Percentiles rank a stretch among this genome's conserved stretches.
Evolutionary conservation across 1,140 invertebrate species (phyloP).

Genomic region (Aphelinus certus): DNA sequence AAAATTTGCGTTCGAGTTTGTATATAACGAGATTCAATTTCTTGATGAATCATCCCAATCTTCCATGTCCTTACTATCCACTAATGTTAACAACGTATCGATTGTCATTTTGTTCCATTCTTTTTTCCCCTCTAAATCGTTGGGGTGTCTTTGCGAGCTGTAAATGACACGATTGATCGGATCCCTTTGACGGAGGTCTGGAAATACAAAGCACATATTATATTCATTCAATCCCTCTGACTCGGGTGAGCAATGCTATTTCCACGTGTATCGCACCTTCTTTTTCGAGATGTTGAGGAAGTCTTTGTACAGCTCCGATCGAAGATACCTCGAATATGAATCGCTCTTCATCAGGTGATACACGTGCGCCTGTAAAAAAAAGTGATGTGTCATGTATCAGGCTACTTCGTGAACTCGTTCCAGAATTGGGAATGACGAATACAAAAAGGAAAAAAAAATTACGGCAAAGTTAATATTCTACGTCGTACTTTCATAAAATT

Average conservation of each 20-base stretch:
- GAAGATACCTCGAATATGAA: slow-evolving; percentile 95
- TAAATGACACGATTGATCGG: slow-evolving; percentile 85
- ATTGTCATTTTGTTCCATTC: background rate
- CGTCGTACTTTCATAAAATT: background rate
- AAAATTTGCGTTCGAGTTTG: background rate
- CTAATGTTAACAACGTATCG: too few relatives aligned
- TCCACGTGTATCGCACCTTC: slow-evolving; percentile 73
- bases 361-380: slow-evolving; percentile 85
- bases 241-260: background rate
- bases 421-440: too few relatives aligned
- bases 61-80: too few relatives aligned
- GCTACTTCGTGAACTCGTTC: too few relatives aligned
- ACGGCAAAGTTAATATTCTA: background rate
- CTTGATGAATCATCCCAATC: slow-evolving; percentile 4
- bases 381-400: background rate
- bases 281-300: slow-evolving; percentile 95
- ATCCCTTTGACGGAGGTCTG: slow-evolving; percentile 89
- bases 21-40: background rate
- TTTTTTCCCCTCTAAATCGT: slow-evolving; percentile 53
- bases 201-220: slow-evolving; percentile 56
- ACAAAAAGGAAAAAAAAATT: background rate
- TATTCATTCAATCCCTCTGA: background rate
- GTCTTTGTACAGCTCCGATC: slow-evolving; percentile 99
- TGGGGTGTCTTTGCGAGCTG: slow-evolving; percentile 75
- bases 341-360: slow-evolving; percentile 99